phyloP scores from a whole-genome alignment of 2,797 vertebrate genomes.

The Austrolebias charrua region DNA sequence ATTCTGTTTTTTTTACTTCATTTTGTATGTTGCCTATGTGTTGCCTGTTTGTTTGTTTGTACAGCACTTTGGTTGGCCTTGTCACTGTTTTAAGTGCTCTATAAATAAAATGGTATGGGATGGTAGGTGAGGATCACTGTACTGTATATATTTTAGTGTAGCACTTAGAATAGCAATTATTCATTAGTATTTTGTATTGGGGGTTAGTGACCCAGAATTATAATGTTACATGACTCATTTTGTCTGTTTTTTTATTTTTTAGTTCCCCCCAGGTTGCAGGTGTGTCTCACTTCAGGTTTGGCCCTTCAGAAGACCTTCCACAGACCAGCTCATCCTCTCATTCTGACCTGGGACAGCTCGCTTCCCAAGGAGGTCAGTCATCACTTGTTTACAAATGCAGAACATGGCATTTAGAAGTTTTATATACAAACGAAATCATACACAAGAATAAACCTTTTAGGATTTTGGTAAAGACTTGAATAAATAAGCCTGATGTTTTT shows the following conservation, averaged over 20 bases:
- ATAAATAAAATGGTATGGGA: too few species aligned
- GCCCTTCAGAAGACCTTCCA: constrained; percentile 88
- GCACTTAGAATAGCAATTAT: too few species aligned
- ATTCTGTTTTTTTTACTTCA: too few species aligned
- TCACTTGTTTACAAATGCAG: not conserved
- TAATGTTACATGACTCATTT: accelerated
- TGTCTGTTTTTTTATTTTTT: constrained; percentile 1
- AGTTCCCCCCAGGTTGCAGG: constrained; percentile 95
- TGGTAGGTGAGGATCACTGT: too few species aligned
- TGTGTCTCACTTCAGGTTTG: constrained; percentile 90
- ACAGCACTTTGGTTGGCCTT: too few species aligned
- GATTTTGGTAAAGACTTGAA: not conserved
- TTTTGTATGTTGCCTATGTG: too few species aligned
- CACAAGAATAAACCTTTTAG: not conserved
- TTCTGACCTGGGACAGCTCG: constrained; percentile 92
- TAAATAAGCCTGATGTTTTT: not conserved
- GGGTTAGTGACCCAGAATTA: too few species aligned
- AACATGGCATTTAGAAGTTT: not conserved
- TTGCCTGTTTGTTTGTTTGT: too few species aligned
- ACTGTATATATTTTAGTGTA: too few species aligned
- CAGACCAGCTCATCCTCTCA: constrained; percentile 89
- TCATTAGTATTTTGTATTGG: too few species aligned
- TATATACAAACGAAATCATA: not conserved
- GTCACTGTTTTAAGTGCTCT: too few species aligned
- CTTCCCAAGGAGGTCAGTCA: constrained; percentile 91